Conservation (phyloP, 2,888 invertebrate genomes). For the Terebella lapidaria region DNA sequence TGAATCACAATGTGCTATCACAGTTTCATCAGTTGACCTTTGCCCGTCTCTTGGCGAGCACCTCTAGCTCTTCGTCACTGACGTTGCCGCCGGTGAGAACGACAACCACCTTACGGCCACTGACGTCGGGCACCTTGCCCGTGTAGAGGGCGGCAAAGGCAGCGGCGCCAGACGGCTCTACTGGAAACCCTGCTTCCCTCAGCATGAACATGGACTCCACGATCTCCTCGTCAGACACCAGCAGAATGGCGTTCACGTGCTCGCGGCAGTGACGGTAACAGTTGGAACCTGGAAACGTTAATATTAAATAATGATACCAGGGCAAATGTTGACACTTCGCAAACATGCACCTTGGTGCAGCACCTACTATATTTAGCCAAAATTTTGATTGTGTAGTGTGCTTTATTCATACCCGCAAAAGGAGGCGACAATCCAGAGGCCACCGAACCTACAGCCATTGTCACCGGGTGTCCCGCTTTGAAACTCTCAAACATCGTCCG, state of each 20-base stretch:
- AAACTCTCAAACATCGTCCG: conserved; percentile 46
- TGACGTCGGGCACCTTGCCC: conserved; percentile 36
- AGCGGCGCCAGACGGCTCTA: conserved; percentile 48
- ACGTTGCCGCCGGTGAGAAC: conserved; percentile 48
- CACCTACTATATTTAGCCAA: no score
- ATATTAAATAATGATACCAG: background rate
- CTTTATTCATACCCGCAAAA: no score
- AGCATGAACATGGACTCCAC: conserved; percentile 32
- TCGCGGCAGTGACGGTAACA: conserved; percentile 35
- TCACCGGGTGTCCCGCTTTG: conserved; percentile 32
- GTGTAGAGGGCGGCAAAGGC: conserved; percentile 37
- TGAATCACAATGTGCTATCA: no score
- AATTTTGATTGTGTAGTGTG: no score
- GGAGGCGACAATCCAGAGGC: conserved; percentile 46
- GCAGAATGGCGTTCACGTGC: conserved; percentile 41
- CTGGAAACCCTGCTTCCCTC: conserved; percentile 37
- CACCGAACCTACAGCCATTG: conserved; percentile 34
- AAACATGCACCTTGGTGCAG: no score
- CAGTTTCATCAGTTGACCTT: no score
- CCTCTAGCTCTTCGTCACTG: conserved; percentile 30
- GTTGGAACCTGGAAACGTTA: conserved; percentile 29
- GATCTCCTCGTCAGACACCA: conserved; percentile 47
- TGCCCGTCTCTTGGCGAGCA: background rate
- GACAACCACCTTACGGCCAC: conserved; percentile 41
- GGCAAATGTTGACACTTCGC: no score